phyloP scores from a whole-genome alignment of 2,888 invertebrate genomes.

The Glyphotaelius pellucidus region DNA sequence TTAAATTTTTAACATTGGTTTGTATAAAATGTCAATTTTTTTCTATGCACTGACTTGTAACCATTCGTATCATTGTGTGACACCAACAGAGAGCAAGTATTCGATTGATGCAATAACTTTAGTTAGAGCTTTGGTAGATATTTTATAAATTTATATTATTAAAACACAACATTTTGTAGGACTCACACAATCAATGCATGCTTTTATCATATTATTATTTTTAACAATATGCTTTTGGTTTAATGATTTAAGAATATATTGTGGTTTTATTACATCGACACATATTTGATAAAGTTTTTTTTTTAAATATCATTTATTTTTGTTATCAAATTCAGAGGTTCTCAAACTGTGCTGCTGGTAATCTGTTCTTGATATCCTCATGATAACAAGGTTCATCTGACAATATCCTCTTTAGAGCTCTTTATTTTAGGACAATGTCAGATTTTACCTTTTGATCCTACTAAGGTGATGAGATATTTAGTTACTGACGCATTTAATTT shows the following conservation, averaged over 20 bases:
- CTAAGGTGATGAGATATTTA: neutral
- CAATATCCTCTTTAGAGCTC: neutral
- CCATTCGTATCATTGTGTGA: constrained; percentile 5
- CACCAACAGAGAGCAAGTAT: constrained; percentile 19
- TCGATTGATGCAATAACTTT: neutral
- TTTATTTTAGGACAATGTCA: neutral
- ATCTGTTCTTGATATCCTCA: neutral
- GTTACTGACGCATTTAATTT: neutral
- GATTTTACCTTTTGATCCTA: neutral
- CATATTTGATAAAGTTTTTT: neutral
- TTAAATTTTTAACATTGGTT: constrained; percentile 65
- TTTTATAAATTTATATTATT: neutral
- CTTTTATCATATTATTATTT: constrained; percentile 7
- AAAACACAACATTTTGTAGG: constrained; percentile 19
- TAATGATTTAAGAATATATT: neutral
- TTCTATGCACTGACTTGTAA: constrained; percentile 27
- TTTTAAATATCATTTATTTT: neutral
- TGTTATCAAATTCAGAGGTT: neutral
- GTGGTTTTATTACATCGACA: neutral
- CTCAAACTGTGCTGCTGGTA: neutral
- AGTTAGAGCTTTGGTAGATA: constrained; percentile 51
- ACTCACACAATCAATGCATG: constrained; percentile 35
- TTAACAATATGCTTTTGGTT: constrained; percentile 8
- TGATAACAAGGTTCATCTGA: no score
- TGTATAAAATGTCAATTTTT: constrained; percentile 55